phyloP scores from a whole-genome alignment of 2,113 vertebrate genomes.

The Nettapus auritus region DNA sequence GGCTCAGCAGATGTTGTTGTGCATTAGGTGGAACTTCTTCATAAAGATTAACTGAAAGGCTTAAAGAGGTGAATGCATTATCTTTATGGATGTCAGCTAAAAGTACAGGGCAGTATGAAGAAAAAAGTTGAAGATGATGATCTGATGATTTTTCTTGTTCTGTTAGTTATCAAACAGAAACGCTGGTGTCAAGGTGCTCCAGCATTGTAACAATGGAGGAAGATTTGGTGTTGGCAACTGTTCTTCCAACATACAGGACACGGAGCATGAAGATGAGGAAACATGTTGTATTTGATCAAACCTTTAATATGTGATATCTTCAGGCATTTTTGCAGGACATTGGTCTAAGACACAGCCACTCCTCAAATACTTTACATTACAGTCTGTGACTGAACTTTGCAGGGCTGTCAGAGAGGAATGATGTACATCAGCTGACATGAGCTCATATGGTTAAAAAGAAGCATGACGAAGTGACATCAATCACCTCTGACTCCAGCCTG shows the following conservation, averaged over 20 bases:
- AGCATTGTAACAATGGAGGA: fast-evolving
- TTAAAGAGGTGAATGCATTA: neutral
- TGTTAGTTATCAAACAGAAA: neutral
- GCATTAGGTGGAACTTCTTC: neutral
- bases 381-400: neutral
- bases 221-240: neutral
- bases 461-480: neutral
- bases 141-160: neutral
- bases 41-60: neutral
- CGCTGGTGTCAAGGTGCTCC: neutral
- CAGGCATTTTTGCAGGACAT: neutral
- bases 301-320: neutral
- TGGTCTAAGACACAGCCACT: neutral
- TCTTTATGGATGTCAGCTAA: neutral
- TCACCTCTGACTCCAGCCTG: neutral
- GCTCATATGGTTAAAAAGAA: neutral
- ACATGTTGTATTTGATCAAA: neutral
- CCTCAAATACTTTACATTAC: neutral
- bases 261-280: neutral
- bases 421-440: fast-evolving
- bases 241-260: neutral
- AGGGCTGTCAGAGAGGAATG: neutral
- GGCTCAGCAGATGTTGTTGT: neutral
- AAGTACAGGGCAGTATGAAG: neutral
- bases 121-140: neutral